A percentile compares a stretch with the other conserved stretches of the same genome.
Evolutionary conservation across 2,797 vertebrate genomes (phyloP).

Genomic region (Perdix hodgsoniae): DNA sequence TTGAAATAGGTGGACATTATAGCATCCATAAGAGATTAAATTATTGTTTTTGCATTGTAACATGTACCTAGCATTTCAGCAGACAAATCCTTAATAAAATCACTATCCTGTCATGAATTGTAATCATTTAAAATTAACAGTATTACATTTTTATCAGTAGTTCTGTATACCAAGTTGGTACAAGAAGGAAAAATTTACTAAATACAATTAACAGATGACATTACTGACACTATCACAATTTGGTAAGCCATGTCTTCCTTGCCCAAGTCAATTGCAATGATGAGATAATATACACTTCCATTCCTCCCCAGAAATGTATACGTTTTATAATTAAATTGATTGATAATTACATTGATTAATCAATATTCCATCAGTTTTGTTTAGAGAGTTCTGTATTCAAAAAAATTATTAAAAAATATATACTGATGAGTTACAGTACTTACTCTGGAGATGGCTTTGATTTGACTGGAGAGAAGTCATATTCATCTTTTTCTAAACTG

Average conservation of each 20-base stretch:
- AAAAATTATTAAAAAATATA: background rate
- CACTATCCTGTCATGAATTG: background rate
- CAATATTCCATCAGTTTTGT: background rate
- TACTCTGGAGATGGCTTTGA: slow-evolving; percentile 82
- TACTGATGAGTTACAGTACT: slow-evolving; percentile 55
- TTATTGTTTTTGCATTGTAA: background rate
- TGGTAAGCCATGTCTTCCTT: background rate
- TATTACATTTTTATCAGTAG: background rate
- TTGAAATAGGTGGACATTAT: fast-evolving
- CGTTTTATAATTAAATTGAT: background rate
- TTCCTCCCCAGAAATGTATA: background rate
- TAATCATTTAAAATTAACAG: background rate
- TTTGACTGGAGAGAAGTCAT: slow-evolving; percentile 85
- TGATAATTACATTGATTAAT: no score
- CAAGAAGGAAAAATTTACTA: background rate
- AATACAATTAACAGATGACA: background rate
- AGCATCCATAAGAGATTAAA: background rate
- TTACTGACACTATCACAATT: background rate
- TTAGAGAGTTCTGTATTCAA: background rate
- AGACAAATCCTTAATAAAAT: background rate
- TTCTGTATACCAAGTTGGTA: background rate
- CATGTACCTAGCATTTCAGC: background rate
- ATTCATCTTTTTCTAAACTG: slow-evolving; percentile 86
- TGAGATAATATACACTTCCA: background rate
- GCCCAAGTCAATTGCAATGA: background rate